Evolutionary conservation across 2,888 invertebrate species (phyloP), one percentile per base, ranked within the genome.

Genomic region (Pristionchus entomophagus): DNA sequence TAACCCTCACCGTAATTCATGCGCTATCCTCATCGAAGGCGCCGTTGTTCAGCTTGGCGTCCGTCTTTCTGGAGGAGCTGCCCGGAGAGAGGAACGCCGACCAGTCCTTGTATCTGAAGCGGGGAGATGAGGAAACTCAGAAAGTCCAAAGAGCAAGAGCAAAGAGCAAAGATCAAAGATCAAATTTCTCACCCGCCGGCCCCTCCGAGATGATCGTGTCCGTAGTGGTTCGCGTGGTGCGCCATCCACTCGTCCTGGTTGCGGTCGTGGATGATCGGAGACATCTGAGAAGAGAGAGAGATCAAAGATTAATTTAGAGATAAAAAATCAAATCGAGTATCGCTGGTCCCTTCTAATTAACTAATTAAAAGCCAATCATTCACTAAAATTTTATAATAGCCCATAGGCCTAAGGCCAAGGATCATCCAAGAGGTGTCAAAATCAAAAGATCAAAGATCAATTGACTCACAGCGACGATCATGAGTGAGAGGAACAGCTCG

Each of bases 191-290:
- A 41, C 69, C 26, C 69, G n/a, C 41, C 69, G n/a, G 12, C 69
- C n/a, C 69, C 69, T 41, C 41, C 41, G 8, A 0, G 8, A 41
- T 73, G 69, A 10, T 73, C 69, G 69, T 73, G 69, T n/a, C 41
- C 41, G 69, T 29, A 73, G 41, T 73, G 69, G 26, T 73, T 41
- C 19, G 73, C 19, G 41, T 73, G 73, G 41, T 41, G 41, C n/a
- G n/a, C 26, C 26, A 22, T 4, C 51, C 51, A 80, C 5, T 80
- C 78, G 35, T 80, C 78, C 51, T 80, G 78, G 41, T 82, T 82
- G 22, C 82, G 82, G 22, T 82, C 82, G 82, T 82, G 82, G 41
- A 82, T 82, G n/a, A 82, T 82, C 14, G 82, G 82, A 17, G 82
- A 82, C 82, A 82, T 59, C 82, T 82, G 51, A 51, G 32, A 26